Base-by-base conservation (phyloP, 2,888 invertebrate genomes). In the Tetragonula carbonaria region DNA sequence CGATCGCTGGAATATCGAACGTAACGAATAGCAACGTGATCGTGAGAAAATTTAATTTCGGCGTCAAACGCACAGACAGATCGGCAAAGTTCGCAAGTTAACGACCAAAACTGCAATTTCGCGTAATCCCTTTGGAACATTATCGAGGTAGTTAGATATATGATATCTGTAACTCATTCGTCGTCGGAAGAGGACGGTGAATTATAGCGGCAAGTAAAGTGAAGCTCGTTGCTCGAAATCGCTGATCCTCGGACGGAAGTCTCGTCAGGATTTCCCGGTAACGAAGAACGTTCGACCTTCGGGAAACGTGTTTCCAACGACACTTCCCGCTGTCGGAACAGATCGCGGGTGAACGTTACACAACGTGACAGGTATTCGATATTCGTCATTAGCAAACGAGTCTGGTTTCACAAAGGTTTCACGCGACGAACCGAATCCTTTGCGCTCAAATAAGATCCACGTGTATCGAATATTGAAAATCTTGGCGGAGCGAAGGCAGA, bases 331-430 rank as follows among this genome's bases (percentile, higher is more conserved):
- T 45, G 73, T 73, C 62, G 50, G 13, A 4, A 13, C 18, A 4
- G 51, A 51, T 63, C 51, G 51, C 33, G 33, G n/a, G 16, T 21
- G n/a, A 74, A 62, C 55, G 51, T 81, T 81, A 72, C 23, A 72
- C 23, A 84, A 50, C 65, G 53, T 62, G 73, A 57, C 71, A 45
- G 73, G 50, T 63, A 73, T 62, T 50, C 72, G 51, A 63, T 85
- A 80, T 66, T 78, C 23, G 78, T 86, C 82, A 78, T 82, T 76
- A 76, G 55, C 78, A 65, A 11, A 68, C 73, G 62, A 71, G 67
- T 51, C 51, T 55, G 50, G 45, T 75, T 81, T 85, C 81, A 67
- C 77, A 18, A 50, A n/a, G 53, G 65, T 45, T 45, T 45, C 45
- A 28, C 28, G n/a, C 13, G 13, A 1, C 18, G 8, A 11, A 3